Conservation (phyloP, 2,888 invertebrate species). For the Cryptocheilus praepositus region DNA sequence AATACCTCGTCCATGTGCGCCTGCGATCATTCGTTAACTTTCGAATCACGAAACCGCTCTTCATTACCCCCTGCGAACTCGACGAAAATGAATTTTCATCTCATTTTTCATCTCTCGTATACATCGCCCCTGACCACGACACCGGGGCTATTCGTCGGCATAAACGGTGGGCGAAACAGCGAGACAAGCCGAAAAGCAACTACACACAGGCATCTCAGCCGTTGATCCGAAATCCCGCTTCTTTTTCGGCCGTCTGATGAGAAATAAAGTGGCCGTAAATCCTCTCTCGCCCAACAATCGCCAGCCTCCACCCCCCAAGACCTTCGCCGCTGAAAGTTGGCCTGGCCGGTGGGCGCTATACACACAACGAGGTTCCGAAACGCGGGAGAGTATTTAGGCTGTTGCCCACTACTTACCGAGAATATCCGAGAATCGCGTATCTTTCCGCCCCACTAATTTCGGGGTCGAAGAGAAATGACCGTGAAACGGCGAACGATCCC, state of each 20-base stretch:
- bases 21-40: too few relatives aligned
- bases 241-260: conserved; percentile 59
- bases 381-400: conserved; percentile 58
- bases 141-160: not conserved
- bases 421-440: conserved; percentile 60
- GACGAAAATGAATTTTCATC: too few relatives aligned
- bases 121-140: too few relatives aligned
- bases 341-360: too few relatives aligned
- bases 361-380: not conserved
- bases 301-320: conserved; percentile 23
- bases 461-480: conserved; percentile 54
- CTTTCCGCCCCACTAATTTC: conserved; percentile 58
- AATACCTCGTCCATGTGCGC: too few relatives aligned
- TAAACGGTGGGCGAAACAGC: too few relatives aligned
- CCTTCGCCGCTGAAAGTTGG: conserved; percentile 5
- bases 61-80: too few relatives aligned
- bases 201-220: too few relatives aligned
- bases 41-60: too few relatives aligned
- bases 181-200: too few relatives aligned
- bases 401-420: conserved; percentile 56
- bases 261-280: conserved; percentile 70
- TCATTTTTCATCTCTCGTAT: too few relatives aligned
- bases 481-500: conserved; percentile 55
- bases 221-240: not conserved
- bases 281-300: conserved; percentile 39